A percentile compares a stretch with the other conserved stretches of the same genome.
Evolutionary conservation across 1,140 invertebrate species (phyloP).

Genomic region (Oryctes rhinoceros): DNA sequence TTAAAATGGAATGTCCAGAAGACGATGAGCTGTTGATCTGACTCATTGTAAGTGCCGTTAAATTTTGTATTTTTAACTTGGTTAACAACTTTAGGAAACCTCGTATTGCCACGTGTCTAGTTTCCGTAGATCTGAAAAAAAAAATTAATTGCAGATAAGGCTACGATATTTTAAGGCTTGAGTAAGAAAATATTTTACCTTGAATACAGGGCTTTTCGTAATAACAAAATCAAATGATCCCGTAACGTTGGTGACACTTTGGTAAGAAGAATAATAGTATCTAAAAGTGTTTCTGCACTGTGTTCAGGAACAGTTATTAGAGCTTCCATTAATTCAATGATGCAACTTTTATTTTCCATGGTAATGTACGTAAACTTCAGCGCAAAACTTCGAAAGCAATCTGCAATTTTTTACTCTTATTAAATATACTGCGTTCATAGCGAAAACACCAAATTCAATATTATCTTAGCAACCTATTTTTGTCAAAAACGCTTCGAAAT

Average conservation of each 20-base stretch:
- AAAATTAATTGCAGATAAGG: conserved; percentile 6
- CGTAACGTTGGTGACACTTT: conserved; percentile 61
- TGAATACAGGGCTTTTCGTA: conserved; percentile 67
- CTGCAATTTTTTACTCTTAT: conserved; percentile 56
- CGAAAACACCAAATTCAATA: not conserved
- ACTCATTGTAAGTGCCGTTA: conserved; percentile 59
- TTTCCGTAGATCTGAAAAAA: conserved; percentile 58
- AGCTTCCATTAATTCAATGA: conserved; percentile 63
- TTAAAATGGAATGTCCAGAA: conserved; percentile 58
- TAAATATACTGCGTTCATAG: not conserved
- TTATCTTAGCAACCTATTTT: no score
- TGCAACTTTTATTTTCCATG: conserved; percentile 62
- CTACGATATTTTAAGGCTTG: not conserved
- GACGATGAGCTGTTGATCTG: conserved; percentile 57
- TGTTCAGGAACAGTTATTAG: conserved; percentile 61
- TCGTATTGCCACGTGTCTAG: conserved; percentile 65
- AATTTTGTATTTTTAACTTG: conserved; percentile 62
- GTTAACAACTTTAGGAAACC: conserved; percentile 67
- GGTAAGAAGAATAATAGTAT: conserved; percentile 64
- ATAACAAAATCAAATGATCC: conserved; percentile 65
- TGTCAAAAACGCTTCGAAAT: no score
- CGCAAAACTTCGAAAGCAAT: conserved; percentile 65
- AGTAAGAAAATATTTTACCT: conserved; percentile 54
- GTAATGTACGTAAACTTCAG: conserved; percentile 61
- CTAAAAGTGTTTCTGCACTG: conserved; percentile 61